Base-by-base conservation (phyloP, 2,113 vertebrate genomes). In the Parus major region DNA sequence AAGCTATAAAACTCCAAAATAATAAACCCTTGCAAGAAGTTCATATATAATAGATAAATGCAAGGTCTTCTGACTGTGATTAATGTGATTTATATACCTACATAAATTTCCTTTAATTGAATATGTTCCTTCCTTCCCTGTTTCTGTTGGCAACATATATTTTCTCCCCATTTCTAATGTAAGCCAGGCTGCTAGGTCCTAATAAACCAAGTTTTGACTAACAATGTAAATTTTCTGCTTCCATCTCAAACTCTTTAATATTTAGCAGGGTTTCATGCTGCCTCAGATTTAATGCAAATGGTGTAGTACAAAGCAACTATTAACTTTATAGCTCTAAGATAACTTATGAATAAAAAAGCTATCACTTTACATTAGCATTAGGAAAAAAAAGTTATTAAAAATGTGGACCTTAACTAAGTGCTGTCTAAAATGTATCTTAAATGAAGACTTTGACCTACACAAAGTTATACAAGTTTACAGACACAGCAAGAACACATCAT, bases 251-350 rank as follows among this genome's bases (percentile, higher is more conserved):
- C 25, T 76, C 33, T 76, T 93, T 77, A 88, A 92, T 93, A 97
- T 92, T 94, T 85, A 96, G 60, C 69, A 92, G 29, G 15, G 42
- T 80, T 89, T 86, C 59, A 84, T 42, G 31, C 20, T 5, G 7
- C 53, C 71, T 84, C 86, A 52, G 60, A 65, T 82, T 88, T 93
- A 94, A 96, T 92, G 80, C 70, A 91, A 95, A 92, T 92, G 36
- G 19, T 68, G 20, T 50, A 83, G 50, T 76, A 77, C 8, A 15
- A 88, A 94, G n/a, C 47, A 89, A 85, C 3, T 0, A 95, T 93
- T 96, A 95, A 86, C 35, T 92, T 95, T 90, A 94, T 59, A 92
- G 65, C 42, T 92, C 64, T 28, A 91, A 93, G 68, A 93, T 88
- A 87, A 96, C 91, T 94, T 49, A 64, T 64, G 53, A 81, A 42